Evolutionary conservation across 1,140 invertebrate genomes (phyloP).

Genomic region (Ladona fulva): DNA sequence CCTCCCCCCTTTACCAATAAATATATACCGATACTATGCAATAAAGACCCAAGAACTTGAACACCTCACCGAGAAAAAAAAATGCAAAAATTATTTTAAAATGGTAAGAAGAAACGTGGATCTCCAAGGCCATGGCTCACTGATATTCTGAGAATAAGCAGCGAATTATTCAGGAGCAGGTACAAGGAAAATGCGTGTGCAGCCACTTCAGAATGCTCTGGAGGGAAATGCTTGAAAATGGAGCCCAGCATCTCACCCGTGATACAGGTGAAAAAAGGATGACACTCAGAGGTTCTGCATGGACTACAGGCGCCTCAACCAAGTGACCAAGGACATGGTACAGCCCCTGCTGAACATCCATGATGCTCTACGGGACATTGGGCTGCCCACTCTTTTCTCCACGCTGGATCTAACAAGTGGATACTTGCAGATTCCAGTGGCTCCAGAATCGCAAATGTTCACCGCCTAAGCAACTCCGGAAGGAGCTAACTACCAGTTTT

Average conservation of each 20-base stretch:
- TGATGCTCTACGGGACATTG: conserved; percentile 30
- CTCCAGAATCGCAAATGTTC: conserved; percentile 33
- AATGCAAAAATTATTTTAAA: too few species aligned
- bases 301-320: background rate
- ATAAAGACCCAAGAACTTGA: too few species aligned
- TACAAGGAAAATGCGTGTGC: background rate
- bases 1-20: too few species aligned
- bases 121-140: conserved; percentile 5
- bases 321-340: conserved; percentile 25
- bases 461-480: conserved; percentile 35
- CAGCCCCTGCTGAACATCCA: conserved; percentile 36
- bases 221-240: too few species aligned
- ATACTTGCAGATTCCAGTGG: conserved; percentile 37
- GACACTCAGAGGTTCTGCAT: background rate
- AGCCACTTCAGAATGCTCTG: too few species aligned
- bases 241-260: too few species aligned
- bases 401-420: conserved; percentile 28
- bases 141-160: conserved; percentile 18
- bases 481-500: conserved; percentile 21
- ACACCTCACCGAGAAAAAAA: too few species aligned
- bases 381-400: conserved; percentile 25
- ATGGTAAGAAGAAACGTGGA: too few species aligned
- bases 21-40: too few species aligned
- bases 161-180: conserved; percentile 19
- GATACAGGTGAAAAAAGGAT: too few species aligned